Evolutionary conservation across 1,140 invertebrate genomes (phyloP), one percentile per base, ranked within the genome.

Genomic region (Bemisia tabaci): DNA sequence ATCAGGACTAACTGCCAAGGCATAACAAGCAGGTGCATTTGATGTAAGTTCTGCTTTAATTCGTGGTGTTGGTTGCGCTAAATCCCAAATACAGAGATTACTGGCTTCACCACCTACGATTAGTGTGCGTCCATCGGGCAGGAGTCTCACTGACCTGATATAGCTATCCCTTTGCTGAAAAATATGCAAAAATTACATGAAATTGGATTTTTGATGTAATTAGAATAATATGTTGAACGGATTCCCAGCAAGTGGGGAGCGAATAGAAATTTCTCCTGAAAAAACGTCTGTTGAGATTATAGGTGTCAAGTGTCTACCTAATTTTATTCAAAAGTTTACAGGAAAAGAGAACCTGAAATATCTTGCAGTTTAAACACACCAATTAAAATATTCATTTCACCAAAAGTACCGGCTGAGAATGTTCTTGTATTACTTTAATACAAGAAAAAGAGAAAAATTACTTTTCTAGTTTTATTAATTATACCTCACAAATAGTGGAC

Each of bases 1-100:
- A 73, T 95, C 92, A 0, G 90, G 90, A 67, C 88, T 90, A 66
- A 95, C 92, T 2, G 91, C 92, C 1, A 95, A 78, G 9, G 92
- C 92, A 76, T 95, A 95, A 73, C 92, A 94, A n/a, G 84, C 97
- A 0, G 95, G 95, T 60, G 95, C 95, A 65, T 88, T 90, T 0
- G 93, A 97, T 22, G 94, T 96, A 39, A 98, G 81, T 76, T 97
- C 96, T 9, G 93, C 93, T 76, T 91, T 91, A 69, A 92, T 92
- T 64, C 92, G 80, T 12, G 93, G 92, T 66, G 92, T 95, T 1
- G 88, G 88, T 76, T 76, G 84, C 12, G 89, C 89, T 63, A 95
- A 74, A 75, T 96, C 94, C 90, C 91, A 95, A 70, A 96, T 94
- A 62, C 89, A 90, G 17, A 96, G 79, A 65, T 90, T 92, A 70